Evolutionary conservation across 1,140 invertebrate species (phyloP), one percentile per base, ranked within the genome.

Genomic region (Bombus confusus): DNA sequence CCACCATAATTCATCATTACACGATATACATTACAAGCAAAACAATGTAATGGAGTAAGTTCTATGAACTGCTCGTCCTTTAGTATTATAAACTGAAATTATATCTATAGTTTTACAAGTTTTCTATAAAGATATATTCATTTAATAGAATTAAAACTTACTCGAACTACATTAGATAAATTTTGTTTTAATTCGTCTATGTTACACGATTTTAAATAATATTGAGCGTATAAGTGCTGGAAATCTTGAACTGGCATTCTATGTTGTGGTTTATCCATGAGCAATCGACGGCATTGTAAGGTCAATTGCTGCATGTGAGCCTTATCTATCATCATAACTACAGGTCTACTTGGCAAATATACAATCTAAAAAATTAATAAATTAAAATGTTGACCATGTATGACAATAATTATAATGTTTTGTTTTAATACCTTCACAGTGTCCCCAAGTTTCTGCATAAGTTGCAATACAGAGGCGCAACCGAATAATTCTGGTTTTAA

Each of bases 1-100:
- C 96, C 96, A 25, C 95, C 94, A 81, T 95, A 93, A 84, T 95
- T 94, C 85, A 96, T 94, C 83, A 97, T 92, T 18, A 97, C 92
- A 31, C 94, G 92, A 87, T 96, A 95, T 18, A 97, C 91, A 87
- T 97, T 95, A 73, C 96, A 95, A 1, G 96, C 96, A 80, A 97
- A 96, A 62, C 95, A 91, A 88, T 97, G 95, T 37, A 97, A 90
- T 6, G 95, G 94, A 8, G 95, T 96, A 31, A 97, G 92, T 86
- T 96, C 95, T 31, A 97, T 95, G 41, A 92, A 93, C 6, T 91
- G 86, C 52, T 95, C 94, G 12, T 93, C 93, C 22, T 94, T 93
- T 73, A 91, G 80, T 31, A 43, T 91, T 75, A 86, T 87, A 66
- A 94, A 93, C 93, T 95, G 78, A n/a, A 90, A 93, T 62, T 3